Evolutionary conservation across 2,888 invertebrate species (phyloP).

Genomic region (Globia sparganii): DNA sequence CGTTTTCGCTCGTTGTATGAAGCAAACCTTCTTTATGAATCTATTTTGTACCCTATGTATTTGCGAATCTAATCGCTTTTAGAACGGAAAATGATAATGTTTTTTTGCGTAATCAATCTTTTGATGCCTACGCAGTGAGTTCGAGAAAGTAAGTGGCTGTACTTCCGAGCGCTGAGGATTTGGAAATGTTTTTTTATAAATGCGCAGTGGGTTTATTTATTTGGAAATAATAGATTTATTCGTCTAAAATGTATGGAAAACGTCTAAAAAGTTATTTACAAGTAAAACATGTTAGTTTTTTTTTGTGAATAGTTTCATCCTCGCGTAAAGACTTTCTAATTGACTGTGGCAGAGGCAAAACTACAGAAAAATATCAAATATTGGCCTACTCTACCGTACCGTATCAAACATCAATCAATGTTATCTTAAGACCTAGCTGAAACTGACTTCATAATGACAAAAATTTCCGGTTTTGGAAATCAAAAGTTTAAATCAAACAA

Average conservation of each 20-base stretch:
- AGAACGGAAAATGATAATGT: constrained; percentile 45
- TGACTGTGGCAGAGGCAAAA: background rate
- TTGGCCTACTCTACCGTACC: background rate
- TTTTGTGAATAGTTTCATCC: background rate
- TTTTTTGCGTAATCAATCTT: constrained; percentile 48
- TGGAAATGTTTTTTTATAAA: background rate
- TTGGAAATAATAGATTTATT: background rate
- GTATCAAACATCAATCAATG: no score
- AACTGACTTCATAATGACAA: no score
- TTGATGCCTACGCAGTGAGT: constrained; percentile 7
- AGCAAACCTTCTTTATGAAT: background rate
- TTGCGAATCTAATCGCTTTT: constrained; percentile 22
- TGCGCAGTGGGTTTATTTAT: background rate
- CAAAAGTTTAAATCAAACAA: no score
- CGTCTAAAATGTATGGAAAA: background rate
- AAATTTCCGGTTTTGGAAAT: no score
- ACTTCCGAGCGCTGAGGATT: constrained; percentile 4
- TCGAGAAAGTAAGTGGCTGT: constrained; percentile 1
- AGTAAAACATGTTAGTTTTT: background rate
- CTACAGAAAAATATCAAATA: background rate
- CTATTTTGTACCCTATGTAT: constrained; percentile 3
- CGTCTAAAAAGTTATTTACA: background rate
- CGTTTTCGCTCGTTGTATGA: background rate
- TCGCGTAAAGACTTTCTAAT: background rate
- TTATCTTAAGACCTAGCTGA: no score